Evolutionary conservation across 2,888 invertebrate species (phyloP).

Genomic region (Noctuana brunneofusca): DNA sequence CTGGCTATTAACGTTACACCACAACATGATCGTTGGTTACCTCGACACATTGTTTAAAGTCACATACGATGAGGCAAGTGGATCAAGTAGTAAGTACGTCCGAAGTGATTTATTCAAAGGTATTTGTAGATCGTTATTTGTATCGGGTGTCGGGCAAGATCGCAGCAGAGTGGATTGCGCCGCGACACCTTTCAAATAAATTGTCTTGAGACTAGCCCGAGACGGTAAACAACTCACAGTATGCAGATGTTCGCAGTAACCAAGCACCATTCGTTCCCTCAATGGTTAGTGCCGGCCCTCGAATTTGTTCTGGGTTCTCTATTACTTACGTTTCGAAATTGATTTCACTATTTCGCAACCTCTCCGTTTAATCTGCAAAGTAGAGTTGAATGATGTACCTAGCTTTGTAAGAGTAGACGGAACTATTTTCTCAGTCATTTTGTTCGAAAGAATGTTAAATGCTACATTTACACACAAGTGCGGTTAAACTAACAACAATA

Average conservation of each 20-base stretch:
- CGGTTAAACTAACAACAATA: no score
- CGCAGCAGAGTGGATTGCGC: slow-evolving; percentile 76
- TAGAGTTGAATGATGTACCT: slow-evolving; percentile 43
- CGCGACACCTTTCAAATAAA: slow-evolving; percentile 82
- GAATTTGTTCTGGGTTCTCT: slow-evolving; percentile 62
- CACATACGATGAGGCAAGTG: slow-evolving; percentile 61
- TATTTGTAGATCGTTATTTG: slow-evolving; percentile 62
- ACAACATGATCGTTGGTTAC: slow-evolving; percentile 38
- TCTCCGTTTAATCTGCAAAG: slow-evolving; percentile 63
- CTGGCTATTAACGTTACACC: slow-evolving; percentile 11
- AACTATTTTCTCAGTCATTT: background rate
- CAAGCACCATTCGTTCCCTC: slow-evolving; percentile 68
- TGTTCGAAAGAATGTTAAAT: no score
- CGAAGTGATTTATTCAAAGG: slow-evolving; percentile 69
- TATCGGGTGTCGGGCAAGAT: slow-evolving; percentile 64
- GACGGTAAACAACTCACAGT: slow-evolving; percentile 76
- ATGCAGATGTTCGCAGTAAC: slow-evolving; percentile 72
- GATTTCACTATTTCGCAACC: slow-evolving; percentile 54
- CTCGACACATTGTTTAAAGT: slow-evolving; percentile 54
- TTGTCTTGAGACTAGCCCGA: slow-evolving; percentile 75
- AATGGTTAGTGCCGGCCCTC: slow-evolving; percentile 58
- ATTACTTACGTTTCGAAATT: slow-evolving; percentile 53
- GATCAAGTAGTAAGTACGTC: slow-evolving; percentile 61
- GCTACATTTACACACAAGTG: no score
- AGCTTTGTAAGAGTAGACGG: background rate